Percentiles rank a stretch among this genome's conserved stretches.
Conservation (phyloP, 2,113 vertebrate species). For the Salminus brasiliensis region DNA sequence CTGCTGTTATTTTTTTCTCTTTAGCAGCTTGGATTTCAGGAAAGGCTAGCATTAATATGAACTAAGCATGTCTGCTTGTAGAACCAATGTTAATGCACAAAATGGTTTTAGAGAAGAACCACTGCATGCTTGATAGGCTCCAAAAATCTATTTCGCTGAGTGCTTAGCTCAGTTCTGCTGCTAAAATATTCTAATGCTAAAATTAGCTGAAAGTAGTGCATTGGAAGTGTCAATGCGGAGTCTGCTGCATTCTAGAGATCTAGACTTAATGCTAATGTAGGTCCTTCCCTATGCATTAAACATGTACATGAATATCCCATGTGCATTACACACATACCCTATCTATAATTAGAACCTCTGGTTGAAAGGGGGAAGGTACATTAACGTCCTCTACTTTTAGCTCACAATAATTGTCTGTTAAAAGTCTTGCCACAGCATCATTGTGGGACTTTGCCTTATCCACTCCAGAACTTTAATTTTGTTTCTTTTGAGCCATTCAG, state of each 20-base stretch:
- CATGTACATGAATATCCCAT: neutral
- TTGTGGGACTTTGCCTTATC: too few relatives aligned
- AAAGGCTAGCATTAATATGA: neutral
- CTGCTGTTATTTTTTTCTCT: neutral
- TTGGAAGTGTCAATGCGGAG: slow-evolving; percentile 4
- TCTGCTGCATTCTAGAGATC: neutral
- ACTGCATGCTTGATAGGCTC: neutral
- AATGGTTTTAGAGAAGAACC: neutral
- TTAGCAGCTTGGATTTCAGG: neutral
- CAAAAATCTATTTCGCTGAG: too few relatives aligned
- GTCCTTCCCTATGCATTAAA: slow-evolving; percentile 11
- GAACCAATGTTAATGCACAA: too few relatives aligned
- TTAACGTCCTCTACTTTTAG: neutral
- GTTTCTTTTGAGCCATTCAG: too few relatives aligned
- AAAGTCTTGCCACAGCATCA: too few relatives aligned
- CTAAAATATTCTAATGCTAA: neutral
- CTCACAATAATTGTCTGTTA: neutral
- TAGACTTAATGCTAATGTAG: neutral
- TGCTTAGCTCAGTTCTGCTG: neutral
- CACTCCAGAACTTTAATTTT: too few relatives aligned
- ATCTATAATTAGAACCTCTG: neutral
- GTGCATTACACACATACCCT: neutral
- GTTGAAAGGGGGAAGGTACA: neutral
- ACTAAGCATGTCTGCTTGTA: slow-evolving; percentile 10
- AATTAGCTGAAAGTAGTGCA: neutral